These are phyloP conservation scores for Ditylenchus dipsaci DNA, from an alignment of 1,140 invertebrate species.

Conservation along the genomic window DNA sequence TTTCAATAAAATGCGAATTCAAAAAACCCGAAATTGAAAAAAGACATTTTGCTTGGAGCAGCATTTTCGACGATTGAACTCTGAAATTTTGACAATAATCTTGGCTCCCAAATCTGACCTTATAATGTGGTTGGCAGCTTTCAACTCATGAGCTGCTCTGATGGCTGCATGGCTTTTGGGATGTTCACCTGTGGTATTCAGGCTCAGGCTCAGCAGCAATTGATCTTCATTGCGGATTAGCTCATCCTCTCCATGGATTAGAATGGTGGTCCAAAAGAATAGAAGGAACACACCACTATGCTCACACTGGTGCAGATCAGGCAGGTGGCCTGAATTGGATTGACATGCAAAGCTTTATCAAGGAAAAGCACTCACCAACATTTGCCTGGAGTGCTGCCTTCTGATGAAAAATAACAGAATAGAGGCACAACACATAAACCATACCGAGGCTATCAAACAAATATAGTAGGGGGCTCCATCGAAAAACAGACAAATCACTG, in stretches of 20 bases:
- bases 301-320: conserved; percentile 33
- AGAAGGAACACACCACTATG: conserved; percentile 38
- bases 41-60: too few species aligned
- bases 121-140: conserved; percentile 37
- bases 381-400: conserved; percentile 26
- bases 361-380: conserved; percentile 38
- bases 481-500: conserved; percentile 52
- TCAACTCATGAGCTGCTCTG: conserved; percentile 19
- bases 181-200: background rate
- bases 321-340: conserved; percentile 37
- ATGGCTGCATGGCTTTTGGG: background rate
- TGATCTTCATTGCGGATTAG: conserved; percentile 34
- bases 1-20: too few species aligned
- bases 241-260: conserved; percentile 51
- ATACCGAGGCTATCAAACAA: conserved; percentile 22
- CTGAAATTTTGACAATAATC: too few species aligned
- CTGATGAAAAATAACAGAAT: conserved; percentile 45
- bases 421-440: conserved; percentile 46
- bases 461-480: conserved; percentile 44
- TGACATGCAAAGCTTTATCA: background rate
- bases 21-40: too few species aligned
- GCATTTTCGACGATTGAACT: too few species aligned
- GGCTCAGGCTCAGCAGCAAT: conserved; percentile 22
- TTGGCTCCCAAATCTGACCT: conserved; percentile 6
- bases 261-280: conserved; percentile 52